These are phyloP conservation scores for Brotogeris chrysoptera DNA, from an alignment of 2,797 vertebrate genomes.

Conservation along the genomic window DNA sequence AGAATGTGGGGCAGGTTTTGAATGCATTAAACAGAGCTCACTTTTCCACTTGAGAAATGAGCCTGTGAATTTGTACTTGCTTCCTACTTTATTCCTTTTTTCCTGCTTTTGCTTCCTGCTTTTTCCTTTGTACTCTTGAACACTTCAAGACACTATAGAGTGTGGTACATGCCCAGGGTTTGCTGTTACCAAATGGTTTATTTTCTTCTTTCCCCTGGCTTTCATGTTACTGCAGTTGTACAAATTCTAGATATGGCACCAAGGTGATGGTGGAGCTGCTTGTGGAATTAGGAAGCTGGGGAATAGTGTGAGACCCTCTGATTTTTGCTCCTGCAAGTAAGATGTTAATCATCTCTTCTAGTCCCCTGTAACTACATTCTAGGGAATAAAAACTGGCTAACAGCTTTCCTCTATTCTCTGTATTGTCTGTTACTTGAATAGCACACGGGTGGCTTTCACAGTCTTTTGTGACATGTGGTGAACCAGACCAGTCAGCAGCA, in stretches of 20 bases:
- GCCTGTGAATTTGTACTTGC: neutral
- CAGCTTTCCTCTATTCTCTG: neutral
- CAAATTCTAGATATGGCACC: neutral
- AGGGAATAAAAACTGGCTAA: neutral
- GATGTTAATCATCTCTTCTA: neutral
- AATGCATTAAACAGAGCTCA: neutral
- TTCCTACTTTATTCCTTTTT: neutral
- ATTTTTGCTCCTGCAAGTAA: neutral
- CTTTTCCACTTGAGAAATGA: neutral
- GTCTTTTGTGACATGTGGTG: neutral
- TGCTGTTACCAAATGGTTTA: neutral
- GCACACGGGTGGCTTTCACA: rapidly evolving
- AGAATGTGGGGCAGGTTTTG: neutral
- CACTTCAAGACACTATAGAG: neutral
- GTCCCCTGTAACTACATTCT: neutral
- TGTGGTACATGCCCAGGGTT: neutral
- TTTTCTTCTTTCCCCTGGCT: neutral
- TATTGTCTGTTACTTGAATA: neutral
- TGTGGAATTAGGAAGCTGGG: neutral
- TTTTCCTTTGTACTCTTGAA: neutral
- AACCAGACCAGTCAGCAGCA: neutral
- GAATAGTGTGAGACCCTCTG: neutral
- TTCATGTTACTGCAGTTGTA: neutral
- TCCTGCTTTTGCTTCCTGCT: neutral
- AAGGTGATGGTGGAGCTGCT: neutral